A percentile compares a stretch with the other conserved stretches of the same genome.
Evolutionary conservation across 2,888 invertebrate genomes (phyloP).

Genomic region (Brachyopa scutellaris): DNA sequence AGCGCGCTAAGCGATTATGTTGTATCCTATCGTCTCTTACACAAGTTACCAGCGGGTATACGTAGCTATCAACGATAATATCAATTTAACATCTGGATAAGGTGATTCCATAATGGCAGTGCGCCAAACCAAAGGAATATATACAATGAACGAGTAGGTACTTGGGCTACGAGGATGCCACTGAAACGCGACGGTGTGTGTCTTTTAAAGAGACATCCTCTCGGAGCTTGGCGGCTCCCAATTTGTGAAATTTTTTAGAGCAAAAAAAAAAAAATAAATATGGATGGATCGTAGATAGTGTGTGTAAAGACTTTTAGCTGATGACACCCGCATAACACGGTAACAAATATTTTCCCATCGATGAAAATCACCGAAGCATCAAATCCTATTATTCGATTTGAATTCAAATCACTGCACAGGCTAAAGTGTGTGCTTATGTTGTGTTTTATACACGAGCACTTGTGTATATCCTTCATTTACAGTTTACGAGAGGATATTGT

Average conservation of each 20-base stretch:
- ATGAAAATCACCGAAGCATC: slow-evolving; percentile 57
- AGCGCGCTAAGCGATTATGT: slow-evolving; percentile 27
- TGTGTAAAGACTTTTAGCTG: slow-evolving; percentile 30
- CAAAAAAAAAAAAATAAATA: slow-evolving; percentile 16
- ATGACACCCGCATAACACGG: slow-evolving; percentile 56
- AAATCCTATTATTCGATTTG: slow-evolving; percentile 70
- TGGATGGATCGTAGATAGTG: slow-evolving; percentile 1
- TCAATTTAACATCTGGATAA: slow-evolving; percentile 59
- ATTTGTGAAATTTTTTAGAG: too few relatives aligned
- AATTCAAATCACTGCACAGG: slow-evolving; percentile 65
- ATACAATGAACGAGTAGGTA: too few relatives aligned
- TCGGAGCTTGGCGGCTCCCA: too few relatives aligned
- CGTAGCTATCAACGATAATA: slow-evolving; percentile 49
- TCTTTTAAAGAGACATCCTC: slow-evolving; percentile 11
- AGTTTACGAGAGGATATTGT: slow-evolving; percentile 4
- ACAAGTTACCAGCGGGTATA: too few relatives aligned
- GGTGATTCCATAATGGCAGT: slow-evolving; percentile 54
- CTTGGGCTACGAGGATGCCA: slow-evolving; percentile 11
- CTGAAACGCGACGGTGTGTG: not conserved
- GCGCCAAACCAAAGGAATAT: slow-evolving; percentile 49
- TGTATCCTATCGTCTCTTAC: slow-evolving; percentile 2
- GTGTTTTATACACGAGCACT: slow-evolving; percentile 60
- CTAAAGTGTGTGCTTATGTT: slow-evolving; percentile 58
- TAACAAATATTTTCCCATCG: slow-evolving; percentile 53
- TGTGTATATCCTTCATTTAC: too few relatives aligned